These are phyloP conservation scores for Drosophila prostipennis DNA, from an alignment of 2,888 invertebrate genomes.

Conservation along the genomic window DNA sequence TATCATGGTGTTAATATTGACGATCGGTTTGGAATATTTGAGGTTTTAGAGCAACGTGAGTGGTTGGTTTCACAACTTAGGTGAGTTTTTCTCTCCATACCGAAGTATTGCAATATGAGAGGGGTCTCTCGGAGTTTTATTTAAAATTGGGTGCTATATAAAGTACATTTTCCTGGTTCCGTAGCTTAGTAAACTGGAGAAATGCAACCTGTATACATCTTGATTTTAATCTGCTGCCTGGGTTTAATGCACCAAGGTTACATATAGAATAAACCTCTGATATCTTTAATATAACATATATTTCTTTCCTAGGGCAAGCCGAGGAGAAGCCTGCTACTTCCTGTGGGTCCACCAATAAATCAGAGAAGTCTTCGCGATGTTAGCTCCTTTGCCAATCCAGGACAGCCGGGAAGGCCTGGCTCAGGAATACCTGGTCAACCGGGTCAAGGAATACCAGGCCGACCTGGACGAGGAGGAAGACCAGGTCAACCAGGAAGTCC, in stretches of 20 bases:
- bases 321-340: not conserved
- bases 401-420: not conserved
- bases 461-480: not conserved
- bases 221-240: not conserved
- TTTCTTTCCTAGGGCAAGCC: not conserved
- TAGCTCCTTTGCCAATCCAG: not conserved
- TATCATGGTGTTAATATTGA: too few relatives aligned
- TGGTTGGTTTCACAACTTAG: not conserved
- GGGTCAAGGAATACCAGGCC: not conserved
- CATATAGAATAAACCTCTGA: too few relatives aligned
- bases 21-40: not conserved
- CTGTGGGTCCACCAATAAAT: not conserved
- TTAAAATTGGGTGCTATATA: not conserved
- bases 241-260: not conserved
- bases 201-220: constrained; percentile 7
- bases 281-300: not conserved
- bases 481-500: not conserved
- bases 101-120: not conserved
- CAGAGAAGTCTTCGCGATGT: too few relatives aligned
- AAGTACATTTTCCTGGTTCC: not conserved
- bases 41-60: not conserved
- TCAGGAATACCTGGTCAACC: not conserved
- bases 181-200: constrained; percentile 6
- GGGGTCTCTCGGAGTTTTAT: not conserved
- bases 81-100: not conserved